These are phyloP conservation scores for Drosophila paranaensis DNA, from an alignment of 2,888 invertebrate genomes.

Conservation along the genomic window DNA sequence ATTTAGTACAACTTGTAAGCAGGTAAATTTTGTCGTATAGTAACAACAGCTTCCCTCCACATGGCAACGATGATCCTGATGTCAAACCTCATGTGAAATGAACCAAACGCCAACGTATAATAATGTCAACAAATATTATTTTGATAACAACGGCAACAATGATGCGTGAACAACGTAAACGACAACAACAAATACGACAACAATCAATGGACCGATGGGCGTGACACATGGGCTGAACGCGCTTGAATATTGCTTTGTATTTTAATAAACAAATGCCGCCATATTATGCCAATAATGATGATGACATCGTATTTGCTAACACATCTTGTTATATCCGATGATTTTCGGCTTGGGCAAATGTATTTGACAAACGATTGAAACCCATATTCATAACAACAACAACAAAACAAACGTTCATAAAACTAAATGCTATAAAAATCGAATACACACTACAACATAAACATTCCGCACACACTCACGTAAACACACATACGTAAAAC, in stretches of 20 bases:
- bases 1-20: slow-evolving; percentile 66
- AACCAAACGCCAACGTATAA: slow-evolving; percentile 30
- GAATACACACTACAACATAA: slow-evolving; percentile 7
- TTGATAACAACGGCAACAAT: slow-evolving; percentile 23
- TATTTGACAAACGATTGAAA: slow-evolving; percentile 81
- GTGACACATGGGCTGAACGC: slow-evolving; percentile 53
- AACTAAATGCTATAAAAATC: slow-evolving; percentile 43
- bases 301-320: slow-evolving; percentile 84
- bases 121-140: slow-evolving; percentile 33
- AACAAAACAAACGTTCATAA: slow-evolving; percentile 25
- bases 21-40: slow-evolving; percentile 71
- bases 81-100: slow-evolving; percentile 13
- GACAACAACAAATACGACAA: slow-evolving; percentile 32
- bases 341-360: slow-evolving; percentile 84
- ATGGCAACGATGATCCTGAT: slow-evolving; percentile 46
- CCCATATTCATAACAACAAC: slow-evolving; percentile 31
- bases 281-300: slow-evolving; percentile 81
- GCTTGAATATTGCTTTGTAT: slow-evolving; percentile 52
- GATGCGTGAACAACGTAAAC: slow-evolving; percentile 29
- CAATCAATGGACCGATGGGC: slow-evolving; percentile 44
- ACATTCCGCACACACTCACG: slow-evolving; percentile 14
- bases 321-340: slow-evolving; percentile 84
- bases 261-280: slow-evolving; percentile 65
- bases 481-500: slow-evolving; percentile 8
- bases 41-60: slow-evolving; percentile 81